Conservation (phyloP, 2,113 vertebrate species). For the Trachemys scripta region DNA sequence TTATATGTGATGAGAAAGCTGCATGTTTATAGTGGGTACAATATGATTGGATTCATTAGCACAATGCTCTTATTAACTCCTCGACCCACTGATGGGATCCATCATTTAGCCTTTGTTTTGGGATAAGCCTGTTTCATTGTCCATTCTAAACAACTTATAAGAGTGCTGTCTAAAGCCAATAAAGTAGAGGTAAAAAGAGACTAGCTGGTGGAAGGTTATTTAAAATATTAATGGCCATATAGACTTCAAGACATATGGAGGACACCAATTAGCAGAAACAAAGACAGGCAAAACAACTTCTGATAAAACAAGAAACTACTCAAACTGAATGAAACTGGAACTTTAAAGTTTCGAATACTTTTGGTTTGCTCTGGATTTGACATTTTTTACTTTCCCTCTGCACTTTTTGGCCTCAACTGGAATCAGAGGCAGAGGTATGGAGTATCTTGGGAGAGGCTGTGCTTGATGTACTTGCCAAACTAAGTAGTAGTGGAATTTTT, state of each 20-base stretch:
- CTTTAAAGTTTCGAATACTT: neutral
- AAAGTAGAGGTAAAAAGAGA: neutral
- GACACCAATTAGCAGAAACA: neutral
- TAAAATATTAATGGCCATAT: neutral
- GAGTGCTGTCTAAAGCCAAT: neutral
- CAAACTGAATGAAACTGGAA: neutral
- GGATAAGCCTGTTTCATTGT: neutral
- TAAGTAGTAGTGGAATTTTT: neutral
- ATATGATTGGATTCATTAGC: neutral
- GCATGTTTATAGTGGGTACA: neutral
- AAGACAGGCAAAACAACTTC: neutral
- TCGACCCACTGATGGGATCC: neutral
- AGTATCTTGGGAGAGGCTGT: neutral
- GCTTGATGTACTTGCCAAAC: neutral
- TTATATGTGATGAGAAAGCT: neutral
- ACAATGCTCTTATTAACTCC: neutral
- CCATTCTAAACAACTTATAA: neutral
- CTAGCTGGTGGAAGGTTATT: neutral
- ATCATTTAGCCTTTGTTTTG: neutral
- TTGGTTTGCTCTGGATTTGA: neutral
- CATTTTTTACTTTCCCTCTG: neutral
- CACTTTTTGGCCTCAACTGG: neutral
- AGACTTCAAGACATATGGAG: neutral
- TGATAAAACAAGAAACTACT: neutral
- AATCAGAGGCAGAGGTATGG: neutral